A percentile compares a stretch with the other conserved stretches of the same genome.
These are phyloP conservation scores for Bothrops jararaca DNA, from an alignment of 2,113 vertebrate species.

Conservation along the genomic window DNA sequence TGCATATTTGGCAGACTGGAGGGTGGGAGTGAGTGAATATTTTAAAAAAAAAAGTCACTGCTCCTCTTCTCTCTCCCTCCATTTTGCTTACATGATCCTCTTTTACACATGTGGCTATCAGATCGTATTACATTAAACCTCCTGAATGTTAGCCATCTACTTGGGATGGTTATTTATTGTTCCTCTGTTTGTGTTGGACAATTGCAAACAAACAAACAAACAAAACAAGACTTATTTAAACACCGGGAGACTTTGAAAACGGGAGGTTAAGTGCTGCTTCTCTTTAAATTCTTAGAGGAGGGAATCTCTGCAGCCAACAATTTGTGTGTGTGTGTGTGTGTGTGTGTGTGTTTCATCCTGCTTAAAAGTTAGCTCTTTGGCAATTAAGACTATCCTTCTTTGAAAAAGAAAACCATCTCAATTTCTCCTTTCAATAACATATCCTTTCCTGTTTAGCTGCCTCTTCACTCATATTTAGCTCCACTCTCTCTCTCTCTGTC, in stretches of 20 bases:
- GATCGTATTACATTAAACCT: constrained; percentile 28
- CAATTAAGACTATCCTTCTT: constrained; percentile 19
- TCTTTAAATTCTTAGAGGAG: constrained; percentile 25
- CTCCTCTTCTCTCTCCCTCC: background rate
- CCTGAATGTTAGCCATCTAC: background rate
- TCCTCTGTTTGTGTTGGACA: constrained; percentile 25
- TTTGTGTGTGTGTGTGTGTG: background rate
- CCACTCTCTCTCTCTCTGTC: constrained; percentile 10
- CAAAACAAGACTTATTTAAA: constrained; percentile 13
- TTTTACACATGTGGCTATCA: constrained; percentile 23
- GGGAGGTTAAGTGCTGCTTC: constrained; percentile 23
- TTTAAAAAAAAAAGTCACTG: background rate
- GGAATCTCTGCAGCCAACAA: constrained; percentile 10
- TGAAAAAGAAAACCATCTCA: constrained; percentile 6
- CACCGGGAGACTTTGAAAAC: background rate
- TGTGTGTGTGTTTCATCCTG: background rate
- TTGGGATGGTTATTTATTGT: constrained; percentile 36
- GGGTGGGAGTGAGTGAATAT: constrained; percentile 25
- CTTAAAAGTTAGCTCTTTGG: constrained; percentile 25
- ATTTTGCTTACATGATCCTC: constrained; percentile 29
- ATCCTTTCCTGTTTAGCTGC: constrained; percentile 6
- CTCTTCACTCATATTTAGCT: constrained; percentile 26
- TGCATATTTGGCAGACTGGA: constrained; percentile 45
- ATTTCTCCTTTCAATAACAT: background rate
- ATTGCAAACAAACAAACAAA: constrained; percentile 8